phyloP scores from a whole-genome alignment of 2,113 vertebrate species.

The Micronycteris hirsuta region DNA sequence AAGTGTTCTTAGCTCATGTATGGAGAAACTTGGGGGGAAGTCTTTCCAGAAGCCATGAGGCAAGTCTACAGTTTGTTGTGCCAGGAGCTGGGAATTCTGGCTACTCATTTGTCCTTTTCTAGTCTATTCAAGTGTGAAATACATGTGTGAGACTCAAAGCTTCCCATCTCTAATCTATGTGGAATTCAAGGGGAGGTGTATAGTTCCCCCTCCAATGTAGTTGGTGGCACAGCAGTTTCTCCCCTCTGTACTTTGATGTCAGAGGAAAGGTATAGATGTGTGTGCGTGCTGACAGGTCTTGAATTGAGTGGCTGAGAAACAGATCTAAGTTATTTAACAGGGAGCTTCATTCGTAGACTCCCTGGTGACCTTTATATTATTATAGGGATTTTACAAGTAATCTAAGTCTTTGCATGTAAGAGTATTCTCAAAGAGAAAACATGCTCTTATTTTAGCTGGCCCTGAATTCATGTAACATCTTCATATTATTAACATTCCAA shows the following conservation, averaged over 20 bases:
- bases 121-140: background rate
- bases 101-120: background rate
- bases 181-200: background rate
- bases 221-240: background rate
- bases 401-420: background rate
- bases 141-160: background rate
- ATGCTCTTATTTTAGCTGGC: background rate
- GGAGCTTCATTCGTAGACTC: background rate
- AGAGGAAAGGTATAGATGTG: background rate
- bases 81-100: background rate
- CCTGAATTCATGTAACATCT: background rate
- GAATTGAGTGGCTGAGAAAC: background rate
- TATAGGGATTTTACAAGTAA: background rate
- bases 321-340: background rate
- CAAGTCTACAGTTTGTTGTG: background rate
- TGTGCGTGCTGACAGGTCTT: background rate
- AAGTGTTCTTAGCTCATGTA: background rate
- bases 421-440: background rate
- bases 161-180: background rate
- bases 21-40: background rate
- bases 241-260: background rate
- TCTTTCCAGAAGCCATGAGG: background rate
- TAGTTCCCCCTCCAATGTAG: background rate
- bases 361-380: background rate
- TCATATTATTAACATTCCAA: background rate